Percentiles rank a stretch among this genome's conserved stretches.
phyloP scores from a whole-genome alignment of 2,888 invertebrate genomes.

The Hirtodrosophila alboralis region DNA sequence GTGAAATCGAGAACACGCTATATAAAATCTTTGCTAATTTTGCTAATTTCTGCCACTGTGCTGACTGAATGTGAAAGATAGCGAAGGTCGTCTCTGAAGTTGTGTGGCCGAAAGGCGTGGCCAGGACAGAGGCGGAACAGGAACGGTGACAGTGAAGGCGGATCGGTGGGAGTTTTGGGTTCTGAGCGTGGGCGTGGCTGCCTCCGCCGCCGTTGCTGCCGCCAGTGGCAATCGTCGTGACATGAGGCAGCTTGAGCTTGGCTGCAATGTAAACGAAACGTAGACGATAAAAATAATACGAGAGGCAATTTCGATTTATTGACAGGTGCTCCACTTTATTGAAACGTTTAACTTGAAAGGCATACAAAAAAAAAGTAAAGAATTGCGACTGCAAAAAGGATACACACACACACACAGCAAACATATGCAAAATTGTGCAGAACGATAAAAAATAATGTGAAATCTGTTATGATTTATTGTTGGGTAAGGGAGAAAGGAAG shows the following conservation, averaged over 20 bases:
- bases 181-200: slow-evolving; percentile 48
- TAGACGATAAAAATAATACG: slow-evolving; percentile 76
- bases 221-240: slow-evolving; percentile 66
- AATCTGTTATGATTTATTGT: slow-evolving; percentile 70
- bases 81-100: slow-evolving; percentile 37
- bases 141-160: slow-evolving; percentile 3
- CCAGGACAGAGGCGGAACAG: background rate
- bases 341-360: slow-evolving; percentile 76
- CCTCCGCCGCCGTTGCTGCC: too few species aligned
- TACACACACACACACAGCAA: slow-evolving; percentile 1
- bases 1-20: too few species aligned
- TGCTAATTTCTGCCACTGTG: too few species aligned
- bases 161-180: background rate
- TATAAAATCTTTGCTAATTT: too few species aligned
- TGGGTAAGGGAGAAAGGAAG: background rate
- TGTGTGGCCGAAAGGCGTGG: slow-evolving; percentile 18
- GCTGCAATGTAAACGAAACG: slow-evolving; percentile 74
- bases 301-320: slow-evolving; percentile 81
- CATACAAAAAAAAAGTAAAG: too few species aligned
- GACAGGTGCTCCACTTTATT: slow-evolving; percentile 81
- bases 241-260: slow-evolving; percentile 64
- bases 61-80: slow-evolving; percentile 24
- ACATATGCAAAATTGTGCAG: slow-evolving; percentile 72
- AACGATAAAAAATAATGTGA: slow-evolving; percentile 71
- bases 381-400: too few species aligned